Base-by-base conservation (phyloP, 2,797 vertebrate species). In the Galagoides demidoff region DNA sequence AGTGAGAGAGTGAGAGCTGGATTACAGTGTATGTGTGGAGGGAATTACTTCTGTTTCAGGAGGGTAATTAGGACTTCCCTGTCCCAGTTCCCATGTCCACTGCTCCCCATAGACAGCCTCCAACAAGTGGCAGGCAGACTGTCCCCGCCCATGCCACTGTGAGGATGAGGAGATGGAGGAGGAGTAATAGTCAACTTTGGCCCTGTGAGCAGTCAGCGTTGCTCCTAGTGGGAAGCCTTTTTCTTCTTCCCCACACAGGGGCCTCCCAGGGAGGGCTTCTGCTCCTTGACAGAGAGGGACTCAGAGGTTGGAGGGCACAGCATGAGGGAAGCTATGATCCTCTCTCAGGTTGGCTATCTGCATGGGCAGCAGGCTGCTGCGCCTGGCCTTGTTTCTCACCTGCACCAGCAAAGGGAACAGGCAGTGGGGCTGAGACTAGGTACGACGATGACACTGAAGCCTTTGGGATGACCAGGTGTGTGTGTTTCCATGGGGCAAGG, bases 391-490 rank as follows among this genome's bases (percentile, higher is more conserved):
- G 52, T 16, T 12, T 16, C 7, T 12, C 25, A 11, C 34, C 0
- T 52, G 49, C 49, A 52, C 14, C 1, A 52, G 71, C 39, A n/a
- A 0, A 20, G 19, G 63, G 49, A 45, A 64, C 59, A 76, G 74
- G 34, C 0, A 2, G 55, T 2, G 0, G 59, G 57, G 31, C 34
- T 57, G 37, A 91, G 55, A 31, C 1, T 2, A 34, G 45, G 79
- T 37, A 55, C 0, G 8, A 27, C 6, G 14, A 31, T 29, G 22
- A 11, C 0, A 1, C 25, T 17, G 23, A 11, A 71, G 52, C 16
- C 13, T 63, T 70, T 68, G 37, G 59, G 19, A 71, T 78, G 55
- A 77, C 12, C 34, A 8, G 31, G 43, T 27, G 1, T 57, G 25
- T 27, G 23, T 74, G 14, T 43, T 89, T 29, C 49, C 39, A 37